Base-by-base conservation (phyloP, 1,140 invertebrate species). In the Belonocnema kinseyi region DNA sequence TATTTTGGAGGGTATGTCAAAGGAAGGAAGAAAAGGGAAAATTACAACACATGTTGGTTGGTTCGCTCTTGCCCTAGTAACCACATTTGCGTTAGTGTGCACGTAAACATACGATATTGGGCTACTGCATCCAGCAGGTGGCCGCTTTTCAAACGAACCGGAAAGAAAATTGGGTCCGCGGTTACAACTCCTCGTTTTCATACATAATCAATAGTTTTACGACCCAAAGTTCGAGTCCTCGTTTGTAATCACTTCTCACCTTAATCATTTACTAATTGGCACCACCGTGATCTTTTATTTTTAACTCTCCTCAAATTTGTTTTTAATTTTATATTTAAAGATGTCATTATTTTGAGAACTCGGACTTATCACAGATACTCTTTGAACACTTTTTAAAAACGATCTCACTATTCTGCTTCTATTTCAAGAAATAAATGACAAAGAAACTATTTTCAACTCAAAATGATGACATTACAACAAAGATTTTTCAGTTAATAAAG, bases 91-190 rank as follows among this genome's bases (percentile, higher is more conserved):
- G 58, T 66, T 40, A 26, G 58, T 66, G 58, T 14, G 2, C 11
- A 66, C 21, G 58, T 66, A 66, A 40, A 66, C 58, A 66, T 66
- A 14, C 19, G 58, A 26, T 26, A 21, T 21, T 40, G 19, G 19
- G 0, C 4, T 46, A 7, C n/a, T 17, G 21, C 11, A 56, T 56
- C n/a, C 53, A 54, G 6, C 53, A n/a, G 19, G 53, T 56, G 17
- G 53, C 53, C 19, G 58, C 58, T 16, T 66, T 66, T 66, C 33
- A 66, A 66, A 66, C 16, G 58, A 66, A 13, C 58, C 58, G 58
- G 58, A 66, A 66, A 66, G 58, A 40, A 66, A 66, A 66, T 66
- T 66, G 58, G 58, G 13, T 40, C 21, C 26, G 10, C 33, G 58
- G 58, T 66, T 21, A 6, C 58, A 26, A 66, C 11, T 66, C 58